These are phyloP conservation scores for Cosmia trapezina DNA, from an alignment of 2,888 invertebrate species.

Conservation along the genomic window DNA sequence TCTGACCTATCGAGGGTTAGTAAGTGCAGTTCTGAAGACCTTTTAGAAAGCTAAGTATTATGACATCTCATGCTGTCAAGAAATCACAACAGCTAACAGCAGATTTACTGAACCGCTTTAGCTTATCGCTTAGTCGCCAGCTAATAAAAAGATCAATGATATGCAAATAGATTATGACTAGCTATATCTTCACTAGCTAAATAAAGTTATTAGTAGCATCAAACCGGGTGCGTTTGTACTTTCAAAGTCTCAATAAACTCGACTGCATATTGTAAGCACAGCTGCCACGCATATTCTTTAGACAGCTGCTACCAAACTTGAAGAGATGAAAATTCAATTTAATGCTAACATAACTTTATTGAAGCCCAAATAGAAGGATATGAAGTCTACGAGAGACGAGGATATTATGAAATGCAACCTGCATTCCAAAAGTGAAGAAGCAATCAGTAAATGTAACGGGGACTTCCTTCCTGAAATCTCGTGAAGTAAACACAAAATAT, in stretches of 20 bases:
- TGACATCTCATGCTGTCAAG: background rate
- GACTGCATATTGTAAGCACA: slow-evolving; percentile 42
- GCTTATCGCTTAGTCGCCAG: background rate
- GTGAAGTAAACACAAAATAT: slow-evolving; percentile 38
- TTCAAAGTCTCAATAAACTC: slow-evolving; percentile 42
- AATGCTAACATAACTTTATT: slow-evolving; percentile 36
- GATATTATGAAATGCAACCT: slow-evolving; percentile 29
- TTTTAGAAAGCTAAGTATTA: background rate
- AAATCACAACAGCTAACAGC: background rate
- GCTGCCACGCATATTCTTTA: slow-evolving; percentile 30
- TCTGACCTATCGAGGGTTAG: background rate
- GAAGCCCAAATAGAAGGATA: slow-evolving; percentile 19
- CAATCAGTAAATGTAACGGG: slow-evolving; percentile 34
- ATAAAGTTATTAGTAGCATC: slow-evolving; percentile 30
- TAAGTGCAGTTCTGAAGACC: background rate
- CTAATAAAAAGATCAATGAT: background rate
- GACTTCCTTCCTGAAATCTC: slow-evolving; percentile 9
- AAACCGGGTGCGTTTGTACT: slow-evolving; percentile 30
- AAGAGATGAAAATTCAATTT: slow-evolving; percentile 46
- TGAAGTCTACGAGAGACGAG: slow-evolving; percentile 1
- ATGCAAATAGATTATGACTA: slow-evolving; percentile 1
- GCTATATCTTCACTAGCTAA: background rate
- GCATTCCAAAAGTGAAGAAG: slow-evolving; percentile 12
- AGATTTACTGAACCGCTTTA: background rate
- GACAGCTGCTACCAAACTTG: slow-evolving; percentile 47